phyloP scores from a whole-genome alignment of 64 coral and sea anemone species.

The Catalaphyllia jardinei region DNA sequence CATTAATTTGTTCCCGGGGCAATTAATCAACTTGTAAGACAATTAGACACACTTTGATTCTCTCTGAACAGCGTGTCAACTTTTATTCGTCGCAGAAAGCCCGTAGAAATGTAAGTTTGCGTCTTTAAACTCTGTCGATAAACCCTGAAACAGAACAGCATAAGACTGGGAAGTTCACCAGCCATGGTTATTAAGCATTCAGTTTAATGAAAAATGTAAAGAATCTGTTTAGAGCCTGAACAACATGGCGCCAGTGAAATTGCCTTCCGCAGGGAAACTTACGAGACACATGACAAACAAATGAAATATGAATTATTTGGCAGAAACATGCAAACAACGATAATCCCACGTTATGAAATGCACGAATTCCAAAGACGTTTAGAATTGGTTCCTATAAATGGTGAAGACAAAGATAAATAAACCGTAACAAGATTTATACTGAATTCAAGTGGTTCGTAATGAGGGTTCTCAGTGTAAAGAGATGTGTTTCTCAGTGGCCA shows the following conservation, averaged over 20 bases:
- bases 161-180: neutral
- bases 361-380: neutral
- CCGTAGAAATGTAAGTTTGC: neutral
- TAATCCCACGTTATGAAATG: too few species aligned
- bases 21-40: conserved; percentile 50
- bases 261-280: neutral
- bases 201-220: neutral
- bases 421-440: too few species aligned
- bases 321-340: neutral
- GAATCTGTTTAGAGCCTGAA: neutral
- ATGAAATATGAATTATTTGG: conserved; percentile 35
- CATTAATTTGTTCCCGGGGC: conserved; percentile 15
- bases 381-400: neutral
- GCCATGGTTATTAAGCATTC: neutral
- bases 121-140: neutral
- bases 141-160: too few species aligned
- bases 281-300: neutral
- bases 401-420: neutral
- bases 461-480: neutral
- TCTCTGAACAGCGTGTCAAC: neutral
- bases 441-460: neutral
- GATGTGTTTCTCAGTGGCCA: neutral
- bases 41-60: conserved; percentile 21
- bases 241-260: conserved; percentile 4
- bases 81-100: neutral